Percentiles rank a stretch among this genome's conserved stretches.
phyloP scores from a whole-genome alignment of 2,113 vertebrate species.

The Chitala chitala region DNA sequence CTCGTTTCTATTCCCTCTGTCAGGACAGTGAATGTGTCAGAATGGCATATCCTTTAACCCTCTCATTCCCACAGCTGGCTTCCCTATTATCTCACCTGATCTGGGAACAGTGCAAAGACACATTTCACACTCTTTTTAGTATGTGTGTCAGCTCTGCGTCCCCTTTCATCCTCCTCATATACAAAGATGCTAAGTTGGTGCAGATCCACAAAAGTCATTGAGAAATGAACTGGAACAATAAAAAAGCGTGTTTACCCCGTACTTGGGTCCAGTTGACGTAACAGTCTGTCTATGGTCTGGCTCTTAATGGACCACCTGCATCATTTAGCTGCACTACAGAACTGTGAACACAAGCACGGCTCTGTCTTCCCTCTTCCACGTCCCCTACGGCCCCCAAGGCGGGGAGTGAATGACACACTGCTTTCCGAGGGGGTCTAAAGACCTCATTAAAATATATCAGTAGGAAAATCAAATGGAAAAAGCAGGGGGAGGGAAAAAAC shows the following conservation, averaged over 20 bases:
- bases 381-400: neutral
- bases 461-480: neutral
- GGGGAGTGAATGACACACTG: neutral
- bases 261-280: neutral
- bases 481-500: neutral
- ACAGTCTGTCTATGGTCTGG: neutral
- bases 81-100: too few species aligned
- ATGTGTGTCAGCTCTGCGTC: neutral
- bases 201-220: neutral
- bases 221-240: neutral
- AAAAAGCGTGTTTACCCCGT: constrained; percentile 11
- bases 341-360: neutral
- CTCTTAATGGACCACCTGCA: neutral
- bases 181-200: neutral
- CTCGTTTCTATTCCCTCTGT: too few species aligned
- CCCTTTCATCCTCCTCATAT: neutral
- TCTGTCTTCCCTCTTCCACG: neutral
- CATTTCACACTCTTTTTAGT: neutral
- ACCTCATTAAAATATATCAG: neutral
- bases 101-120: neutral
- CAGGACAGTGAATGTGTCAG: too few species aligned
- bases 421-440: constrained; percentile 13
- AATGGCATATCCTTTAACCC: too few species aligned
- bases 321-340: neutral
- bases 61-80: too few species aligned